Evolutionary conservation across 2,113 vertebrate genomes (phyloP).

Genomic region (Callithrix jacchus): DNA sequence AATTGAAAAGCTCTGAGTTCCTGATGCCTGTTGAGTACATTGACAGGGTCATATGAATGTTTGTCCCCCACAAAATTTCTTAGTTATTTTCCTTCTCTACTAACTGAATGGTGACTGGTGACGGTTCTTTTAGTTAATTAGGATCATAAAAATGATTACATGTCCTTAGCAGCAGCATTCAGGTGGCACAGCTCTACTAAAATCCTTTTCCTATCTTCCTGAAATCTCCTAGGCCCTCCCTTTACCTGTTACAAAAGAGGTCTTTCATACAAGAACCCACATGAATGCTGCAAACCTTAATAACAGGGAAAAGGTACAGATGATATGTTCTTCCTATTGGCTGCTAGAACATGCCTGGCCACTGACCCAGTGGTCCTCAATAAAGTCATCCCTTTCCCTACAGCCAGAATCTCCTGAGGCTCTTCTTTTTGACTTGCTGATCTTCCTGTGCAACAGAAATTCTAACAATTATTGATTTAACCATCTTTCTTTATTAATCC

Average conservation of each 20-base stretch:
- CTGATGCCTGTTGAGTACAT: not conserved
- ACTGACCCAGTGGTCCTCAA: not conserved
- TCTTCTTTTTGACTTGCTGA: not conserved
- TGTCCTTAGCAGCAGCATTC: not conserved
- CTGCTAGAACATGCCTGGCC: not conserved
- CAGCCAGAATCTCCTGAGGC: not conserved
- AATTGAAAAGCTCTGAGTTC: not conserved
- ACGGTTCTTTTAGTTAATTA: not conserved
- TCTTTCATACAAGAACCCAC: not conserved
- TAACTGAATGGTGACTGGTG: not conserved
- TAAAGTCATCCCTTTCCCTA: too few species aligned
- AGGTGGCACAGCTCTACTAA: not conserved
- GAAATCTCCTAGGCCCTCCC: not conserved
- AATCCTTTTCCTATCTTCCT: not conserved
- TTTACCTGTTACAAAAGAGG: not conserved
- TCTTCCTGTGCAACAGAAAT: not conserved
- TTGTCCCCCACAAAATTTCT: not conserved
- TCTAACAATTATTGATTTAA: not conserved
- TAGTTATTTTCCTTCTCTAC: not conserved
- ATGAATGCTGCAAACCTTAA: not conserved
- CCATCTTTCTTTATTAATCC: not conserved
- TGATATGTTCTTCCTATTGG: not conserved
- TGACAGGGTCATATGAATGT: not conserved
- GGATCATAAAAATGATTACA: not conserved
- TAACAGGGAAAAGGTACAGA: not conserved